Percentiles rank a stretch among this genome's conserved stretches.
Evolutionary conservation across 2,888 invertebrate species (phyloP).

Genomic region (Tenthredo scrophulariae): DNA sequence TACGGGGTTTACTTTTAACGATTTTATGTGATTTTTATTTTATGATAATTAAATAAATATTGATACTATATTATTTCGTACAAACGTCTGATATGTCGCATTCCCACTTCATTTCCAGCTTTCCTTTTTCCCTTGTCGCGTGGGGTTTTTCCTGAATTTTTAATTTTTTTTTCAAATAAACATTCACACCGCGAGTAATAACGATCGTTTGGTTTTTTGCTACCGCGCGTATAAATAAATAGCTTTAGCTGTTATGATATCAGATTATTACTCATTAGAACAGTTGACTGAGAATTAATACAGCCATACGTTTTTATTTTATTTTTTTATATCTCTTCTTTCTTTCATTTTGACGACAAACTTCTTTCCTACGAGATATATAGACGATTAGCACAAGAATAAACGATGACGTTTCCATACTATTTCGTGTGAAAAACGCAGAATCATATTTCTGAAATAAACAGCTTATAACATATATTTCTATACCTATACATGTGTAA

Average conservation of each 20-base stretch:
- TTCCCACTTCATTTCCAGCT: neutral
- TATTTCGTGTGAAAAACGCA: constrained; percentile 37
- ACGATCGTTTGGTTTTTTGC: neutral
- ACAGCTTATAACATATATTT: constrained; percentile 1
- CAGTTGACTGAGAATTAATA: neutral
- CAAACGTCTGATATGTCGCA: constrained; percentile 53
- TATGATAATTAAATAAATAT: constrained; percentile 74
- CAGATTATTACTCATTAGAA: neutral
- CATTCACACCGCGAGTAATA: neutral
- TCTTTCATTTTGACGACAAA: neutral
- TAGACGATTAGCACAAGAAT: neutral
- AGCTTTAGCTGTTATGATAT: neutral
- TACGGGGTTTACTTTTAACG: constrained; percentile 68
- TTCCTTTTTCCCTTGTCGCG: neutral
- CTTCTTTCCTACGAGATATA: neutral
- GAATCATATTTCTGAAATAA: constrained; percentile 46
- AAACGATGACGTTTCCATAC: constrained; percentile 32
- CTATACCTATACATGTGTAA: neutral
- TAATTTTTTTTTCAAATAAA: neutral
- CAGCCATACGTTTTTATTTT: neutral
- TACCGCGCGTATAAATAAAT: neutral
- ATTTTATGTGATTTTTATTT: constrained; percentile 76
- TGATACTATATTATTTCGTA: constrained; percentile 65
- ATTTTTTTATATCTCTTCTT: neutral
- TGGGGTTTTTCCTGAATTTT: neutral